Conservation (phyloP, 2,113 vertebrate genomes). For the Tyto alba region DNA sequence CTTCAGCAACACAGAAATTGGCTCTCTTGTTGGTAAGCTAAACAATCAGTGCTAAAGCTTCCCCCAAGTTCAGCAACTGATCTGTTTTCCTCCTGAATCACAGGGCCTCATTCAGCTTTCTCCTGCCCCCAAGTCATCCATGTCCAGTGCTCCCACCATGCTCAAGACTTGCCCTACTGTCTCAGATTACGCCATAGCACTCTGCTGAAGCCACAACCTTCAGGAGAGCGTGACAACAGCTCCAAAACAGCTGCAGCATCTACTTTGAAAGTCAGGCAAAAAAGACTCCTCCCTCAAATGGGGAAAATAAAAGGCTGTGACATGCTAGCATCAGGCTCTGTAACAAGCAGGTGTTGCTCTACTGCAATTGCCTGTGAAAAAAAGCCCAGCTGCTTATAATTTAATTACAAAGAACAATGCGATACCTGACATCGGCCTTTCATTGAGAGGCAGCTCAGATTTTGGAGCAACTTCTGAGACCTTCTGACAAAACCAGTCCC, state of each 20-base stretch:
- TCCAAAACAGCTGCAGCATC: neutral
- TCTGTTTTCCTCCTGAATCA: neutral
- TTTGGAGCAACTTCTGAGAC: neutral
- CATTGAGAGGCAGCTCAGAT: neutral
- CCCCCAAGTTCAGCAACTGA: neutral
- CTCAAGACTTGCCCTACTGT: neutral
- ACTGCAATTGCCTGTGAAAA: neutral
- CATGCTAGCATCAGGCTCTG: neutral
- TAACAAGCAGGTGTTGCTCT: neutral
- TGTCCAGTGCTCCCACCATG: accelerated
- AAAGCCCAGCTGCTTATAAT: neutral
- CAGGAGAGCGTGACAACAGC: neutral
- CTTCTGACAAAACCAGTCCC: conserved; percentile 6
- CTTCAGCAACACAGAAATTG: neutral
- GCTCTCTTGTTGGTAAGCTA: neutral
- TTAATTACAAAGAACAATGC: neutral
- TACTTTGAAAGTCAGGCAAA: neutral
- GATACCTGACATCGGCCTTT: neutral
- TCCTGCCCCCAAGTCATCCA: neutral
- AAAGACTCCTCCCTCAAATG: neutral
- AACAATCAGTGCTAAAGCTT: neutral
- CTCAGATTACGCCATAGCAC: neutral
- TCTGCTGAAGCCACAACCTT: neutral
- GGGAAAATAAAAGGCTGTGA: neutral
- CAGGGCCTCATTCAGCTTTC: neutral